Conservation (phyloP, 1,140 invertebrate genomes). For the Danaus plexippus region DNA sequence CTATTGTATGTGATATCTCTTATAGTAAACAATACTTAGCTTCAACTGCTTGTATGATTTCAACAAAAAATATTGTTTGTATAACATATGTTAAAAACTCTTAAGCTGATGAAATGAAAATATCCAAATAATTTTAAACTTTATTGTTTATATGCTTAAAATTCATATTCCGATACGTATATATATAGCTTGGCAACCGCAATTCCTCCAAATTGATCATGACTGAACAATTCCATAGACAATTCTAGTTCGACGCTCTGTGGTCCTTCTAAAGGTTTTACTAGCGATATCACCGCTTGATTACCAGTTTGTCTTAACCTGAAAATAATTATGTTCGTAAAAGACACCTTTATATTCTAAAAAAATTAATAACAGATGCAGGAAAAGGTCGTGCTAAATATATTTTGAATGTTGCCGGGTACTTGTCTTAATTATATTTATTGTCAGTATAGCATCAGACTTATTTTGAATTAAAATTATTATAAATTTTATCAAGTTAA, state of each 20-base stretch:
- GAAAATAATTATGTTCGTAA: slow-evolving; percentile 17
- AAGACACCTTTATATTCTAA: no score
- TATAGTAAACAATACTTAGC: no score
- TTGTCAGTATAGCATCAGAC: neutral
- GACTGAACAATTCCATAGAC: slow-evolving; percentile 86
- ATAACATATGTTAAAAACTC: no score
- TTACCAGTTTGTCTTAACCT: slow-evolving; percentile 72
- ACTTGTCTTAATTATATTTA: neutral
- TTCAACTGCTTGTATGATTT: no score
- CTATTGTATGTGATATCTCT: slow-evolving; percentile 1
- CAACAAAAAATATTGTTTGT: no score
- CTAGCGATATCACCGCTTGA: slow-evolving; percentile 82
- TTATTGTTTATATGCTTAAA: slow-evolving; percentile 64
- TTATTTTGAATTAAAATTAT: neutral
- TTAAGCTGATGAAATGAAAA: no score
- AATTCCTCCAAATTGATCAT: slow-evolving; percentile 79
- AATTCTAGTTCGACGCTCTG: slow-evolving; percentile 92
- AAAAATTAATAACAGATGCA: no score
- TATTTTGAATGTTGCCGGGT: no score
- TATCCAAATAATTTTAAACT: slow-evolving; percentile 10
- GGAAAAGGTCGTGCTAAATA: no score
- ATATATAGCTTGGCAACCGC: slow-evolving; percentile 89
- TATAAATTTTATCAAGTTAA: no score
- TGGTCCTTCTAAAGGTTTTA: slow-evolving; percentile 82
- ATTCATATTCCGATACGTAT: slow-evolving; percentile 88